Conservation (phyloP, 2,888 invertebrate species). For the Tetranychus piercei region DNA sequence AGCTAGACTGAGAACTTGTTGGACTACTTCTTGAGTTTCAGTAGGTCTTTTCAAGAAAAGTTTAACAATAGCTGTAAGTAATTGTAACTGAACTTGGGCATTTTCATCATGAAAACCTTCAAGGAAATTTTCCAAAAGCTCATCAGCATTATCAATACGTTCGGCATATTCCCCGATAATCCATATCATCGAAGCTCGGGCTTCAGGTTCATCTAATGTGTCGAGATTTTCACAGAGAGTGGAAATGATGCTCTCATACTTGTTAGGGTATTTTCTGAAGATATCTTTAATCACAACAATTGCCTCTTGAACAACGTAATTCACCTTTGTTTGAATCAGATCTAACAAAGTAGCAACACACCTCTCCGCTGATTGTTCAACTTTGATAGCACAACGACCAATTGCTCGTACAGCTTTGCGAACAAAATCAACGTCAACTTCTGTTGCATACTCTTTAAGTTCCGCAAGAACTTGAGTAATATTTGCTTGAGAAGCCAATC, state of each 20-base stretch:
- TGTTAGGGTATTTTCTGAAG: conserved; percentile 90
- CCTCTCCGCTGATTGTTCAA: conserved; percentile 89
- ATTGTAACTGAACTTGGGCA: conserved; percentile 77
- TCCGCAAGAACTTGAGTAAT: conserved; percentile 95
- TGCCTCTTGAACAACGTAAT: conserved; percentile 98
- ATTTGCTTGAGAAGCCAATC: conserved; percentile 88
- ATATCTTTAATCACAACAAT: conserved; percentile 98
- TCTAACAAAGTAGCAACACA: conserved; percentile 94
- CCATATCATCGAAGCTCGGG: conserved; percentile 86
- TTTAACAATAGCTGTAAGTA: conserved; percentile 94
- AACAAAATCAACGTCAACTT: conserved; percentile 98
- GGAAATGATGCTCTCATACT: conserved; percentile 97
- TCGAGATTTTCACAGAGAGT: conserved; percentile 96
- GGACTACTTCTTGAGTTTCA: conserved; percentile 93
- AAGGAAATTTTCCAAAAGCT: conserved; percentile 85
- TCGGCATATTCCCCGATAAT: conserved; percentile 91
- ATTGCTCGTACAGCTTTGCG: conserved; percentile 95
- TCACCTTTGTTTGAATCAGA: conserved; percentile 95
- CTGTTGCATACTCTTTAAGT: conserved; percentile 92
- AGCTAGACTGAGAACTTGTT: conserved; percentile 68
- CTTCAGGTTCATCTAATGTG: conserved; percentile 95
- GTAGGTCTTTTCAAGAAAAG: conserved; percentile 92
- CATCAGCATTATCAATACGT: conserved; percentile 97
- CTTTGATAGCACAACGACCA: conserved; percentile 94
- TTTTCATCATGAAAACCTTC: conserved; percentile 95